Percentiles rank a stretch among this genome's conserved stretches.
phyloP scores from a whole-genome alignment of 2,797 vertebrate genomes.

The Dipus sagitta region DNA sequence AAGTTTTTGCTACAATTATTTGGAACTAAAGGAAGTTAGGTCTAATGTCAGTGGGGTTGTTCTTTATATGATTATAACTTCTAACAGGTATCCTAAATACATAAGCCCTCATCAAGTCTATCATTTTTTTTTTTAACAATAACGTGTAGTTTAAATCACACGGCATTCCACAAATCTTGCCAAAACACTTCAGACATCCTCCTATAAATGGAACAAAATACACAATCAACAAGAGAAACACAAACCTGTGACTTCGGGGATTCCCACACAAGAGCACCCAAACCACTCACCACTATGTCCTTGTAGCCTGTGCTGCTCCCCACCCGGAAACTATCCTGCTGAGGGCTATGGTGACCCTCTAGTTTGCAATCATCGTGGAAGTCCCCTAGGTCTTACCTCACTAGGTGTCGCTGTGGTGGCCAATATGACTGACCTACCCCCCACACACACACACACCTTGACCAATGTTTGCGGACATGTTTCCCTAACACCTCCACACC shows the following conservation, averaged over 20 bases:
- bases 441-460: too few species aligned
- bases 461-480: too few species aligned
- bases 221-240: not conserved
- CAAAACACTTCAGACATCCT: not conserved
- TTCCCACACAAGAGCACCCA: not conserved
- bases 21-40: not conserved
- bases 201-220: not conserved
- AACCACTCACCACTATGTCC: fast-evolving
- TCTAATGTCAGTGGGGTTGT: not conserved
- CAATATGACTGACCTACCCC: not conserved
- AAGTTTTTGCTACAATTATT: not conserved
- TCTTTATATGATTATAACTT: not conserved
- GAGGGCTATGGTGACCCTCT: too few species aligned
- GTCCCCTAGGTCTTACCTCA: not conserved
- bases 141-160: not conserved
- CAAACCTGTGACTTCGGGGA: not conserved
- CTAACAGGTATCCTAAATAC: not conserved
- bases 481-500: not conserved
- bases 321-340: not conserved
- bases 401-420: not conserved
- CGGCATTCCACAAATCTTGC: not conserved
- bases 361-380: not conserved
- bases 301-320: not conserved
- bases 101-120: not conserved
- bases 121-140: not conserved